Evolutionary conservation across 2,797 vertebrate genomes (phyloP), one percentile per base, ranked within the genome.

Genomic region (Enteromius treurensis): DNA sequence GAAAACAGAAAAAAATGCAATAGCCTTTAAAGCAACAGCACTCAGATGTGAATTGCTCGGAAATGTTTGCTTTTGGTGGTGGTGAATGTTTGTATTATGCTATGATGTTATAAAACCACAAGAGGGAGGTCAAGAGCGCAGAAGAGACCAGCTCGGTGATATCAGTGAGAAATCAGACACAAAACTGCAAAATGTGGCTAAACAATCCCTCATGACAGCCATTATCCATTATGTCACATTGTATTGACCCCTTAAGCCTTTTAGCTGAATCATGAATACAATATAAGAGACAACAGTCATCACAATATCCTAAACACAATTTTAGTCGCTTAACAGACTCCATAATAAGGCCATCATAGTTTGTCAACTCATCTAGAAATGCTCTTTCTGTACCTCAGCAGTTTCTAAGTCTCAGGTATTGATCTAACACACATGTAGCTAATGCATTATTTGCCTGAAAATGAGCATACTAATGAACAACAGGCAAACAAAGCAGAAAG

Each of bases 121-220:
- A 94, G 94, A 94, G 94, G 34, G 92, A 90, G 91, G 90, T 84
- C 88, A 90, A 91, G 92, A 91, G 93, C 91, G 90, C 90, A 91
- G 86, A 65, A 91, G 83, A 87, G 10, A 76, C 49, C 70, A 13
- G 23, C 10, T 53, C 5, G 29, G 51, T 42, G 58, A 49, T 49
- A 19, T 77, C 74, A 49, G 13, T 75, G 32, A 47, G 60, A 62
- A 81, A 74, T 77, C 37, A 74, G 51, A n/a, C 68, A 21, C 34
- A 10, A 78, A 74, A 73, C n/a, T 81, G 37, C 62, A 77, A 77
- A 77, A 64, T 32, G 70, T 62, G 42, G 37, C 53, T 69, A 64
- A 86, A 64, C 85, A 71, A 53, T 68, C 58, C 11, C 37, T 51
- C 6, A 53, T 73, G 17, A 29, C 45, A 47, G 62, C 23, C 42